Percentiles rank a stretch among this genome's conserved stretches.
Conservation (phyloP, 2,888 invertebrate genomes). For the Ephialtes manifestator region DNA sequence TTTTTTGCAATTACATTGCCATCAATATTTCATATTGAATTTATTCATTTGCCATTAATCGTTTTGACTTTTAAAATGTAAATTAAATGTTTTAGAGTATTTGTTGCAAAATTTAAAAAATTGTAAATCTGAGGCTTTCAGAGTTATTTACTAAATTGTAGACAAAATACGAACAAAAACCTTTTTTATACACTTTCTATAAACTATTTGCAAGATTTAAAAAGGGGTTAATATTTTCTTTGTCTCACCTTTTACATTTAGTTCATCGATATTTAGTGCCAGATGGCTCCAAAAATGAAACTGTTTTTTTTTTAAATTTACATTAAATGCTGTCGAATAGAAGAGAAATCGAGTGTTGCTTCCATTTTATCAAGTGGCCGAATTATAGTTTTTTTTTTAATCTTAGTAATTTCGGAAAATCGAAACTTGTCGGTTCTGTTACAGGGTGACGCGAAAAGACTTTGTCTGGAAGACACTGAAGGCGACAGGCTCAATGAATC, state of each 20-base stretch:
- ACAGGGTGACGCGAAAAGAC: constrained; percentile 81
- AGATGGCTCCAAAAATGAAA: neutral
- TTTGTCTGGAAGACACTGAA: constrained; percentile 80
- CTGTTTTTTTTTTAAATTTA: neutral
- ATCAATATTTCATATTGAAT: neutral
- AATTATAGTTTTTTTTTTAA: neutral
- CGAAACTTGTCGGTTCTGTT: constrained; percentile 11
- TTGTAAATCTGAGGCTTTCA: neutral
- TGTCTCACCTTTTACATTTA: too few species aligned
- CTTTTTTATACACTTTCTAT: too few species aligned
- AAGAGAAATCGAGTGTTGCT: neutral
- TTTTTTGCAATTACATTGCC: neutral
- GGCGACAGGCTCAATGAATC: constrained; percentile 80
- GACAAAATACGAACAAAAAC: neutral
- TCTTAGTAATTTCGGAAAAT: neutral
- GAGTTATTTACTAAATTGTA: neutral
- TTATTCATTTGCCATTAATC: too few species aligned
- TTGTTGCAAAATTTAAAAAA: neutral
- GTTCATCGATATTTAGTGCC: neutral
- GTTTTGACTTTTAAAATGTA: too few species aligned
- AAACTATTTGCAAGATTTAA: neutral
- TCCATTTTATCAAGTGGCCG: neutral
- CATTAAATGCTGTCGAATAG: neutral
- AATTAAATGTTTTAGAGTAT: neutral
- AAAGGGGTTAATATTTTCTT: neutral